phyloP scores from a whole-genome alignment of 2,888 invertebrate genomes.

The Hanleya hanleyi region DNA sequence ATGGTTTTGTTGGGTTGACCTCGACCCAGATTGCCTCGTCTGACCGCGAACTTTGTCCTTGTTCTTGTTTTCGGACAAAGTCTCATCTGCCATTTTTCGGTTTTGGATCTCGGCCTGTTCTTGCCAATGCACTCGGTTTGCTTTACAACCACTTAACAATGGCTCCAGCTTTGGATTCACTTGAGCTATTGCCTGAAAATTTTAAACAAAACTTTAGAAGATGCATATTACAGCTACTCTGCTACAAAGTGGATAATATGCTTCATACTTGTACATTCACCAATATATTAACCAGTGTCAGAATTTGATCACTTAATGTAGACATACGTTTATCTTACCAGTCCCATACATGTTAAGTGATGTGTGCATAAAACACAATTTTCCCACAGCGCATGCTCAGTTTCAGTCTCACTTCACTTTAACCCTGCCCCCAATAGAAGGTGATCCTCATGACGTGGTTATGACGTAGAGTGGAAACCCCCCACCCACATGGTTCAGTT shows the following conservation, averaged over 20 bases:
- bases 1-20: no score
- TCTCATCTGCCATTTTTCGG: conserved; percentile 27
- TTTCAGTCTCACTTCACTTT: no score
- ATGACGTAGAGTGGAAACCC: no score
- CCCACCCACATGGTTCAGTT: no score
- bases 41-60: background rate
- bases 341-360: no score
- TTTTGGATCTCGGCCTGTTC: conserved; percentile 47
- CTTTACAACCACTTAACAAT: conserved; percentile 63
- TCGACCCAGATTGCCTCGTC: background rate
- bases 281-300: background rate
- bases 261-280: background rate
- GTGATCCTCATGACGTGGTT: no score
- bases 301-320: background rate
- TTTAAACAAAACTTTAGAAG: background rate
- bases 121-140: conserved; percentile 66
- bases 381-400: no score
- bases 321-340: background rate
- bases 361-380: no score
- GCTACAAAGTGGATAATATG: no score
- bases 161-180: conserved; percentile 74
- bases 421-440: no score
- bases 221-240: background rate
- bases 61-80: conserved; percentile 5
- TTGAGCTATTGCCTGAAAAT: conserved; percentile 62